A percentile compares a stretch with the other conserved stretches of the same genome.
These are phyloP conservation scores for Glyphotaelius pellucidus DNA, from an alignment of 2,888 invertebrate species.

Conservation along the genomic window DNA sequence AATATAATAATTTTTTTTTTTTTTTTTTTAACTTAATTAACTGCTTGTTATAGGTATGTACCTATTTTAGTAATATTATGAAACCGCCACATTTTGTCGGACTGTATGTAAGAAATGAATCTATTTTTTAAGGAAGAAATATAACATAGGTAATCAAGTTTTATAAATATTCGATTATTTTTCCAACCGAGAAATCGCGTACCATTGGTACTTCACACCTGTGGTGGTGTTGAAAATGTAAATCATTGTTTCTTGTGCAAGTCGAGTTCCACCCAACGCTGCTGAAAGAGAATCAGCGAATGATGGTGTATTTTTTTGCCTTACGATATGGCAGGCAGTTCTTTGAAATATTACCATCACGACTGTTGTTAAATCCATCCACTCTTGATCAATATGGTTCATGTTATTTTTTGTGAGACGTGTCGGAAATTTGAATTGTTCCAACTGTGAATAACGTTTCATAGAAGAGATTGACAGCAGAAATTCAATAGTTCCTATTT, in stretches of 20 bases:
- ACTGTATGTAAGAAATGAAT: no score
- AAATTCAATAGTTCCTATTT: background rate
- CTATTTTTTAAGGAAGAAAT: no score
- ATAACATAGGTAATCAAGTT: background rate
- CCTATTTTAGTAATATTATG: no score
- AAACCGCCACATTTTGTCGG: no score
- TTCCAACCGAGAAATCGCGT: background rate
- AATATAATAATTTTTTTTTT: no score
- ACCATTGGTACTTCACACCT: background rate
- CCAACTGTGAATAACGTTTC: conserved; percentile 10
- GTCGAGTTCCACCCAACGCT: conserved; percentile 15
- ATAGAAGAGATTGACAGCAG: conserved; percentile 12
- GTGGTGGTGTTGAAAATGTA: background rate
- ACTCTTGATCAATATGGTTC: conserved; percentile 40
- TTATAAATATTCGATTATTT: background rate
- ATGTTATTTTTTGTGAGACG: conserved; percentile 31
- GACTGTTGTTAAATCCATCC: conserved; percentile 30
- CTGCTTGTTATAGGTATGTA: no score
- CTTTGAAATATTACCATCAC: conserved; percentile 38
- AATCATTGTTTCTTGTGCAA: conserved; percentile 26
- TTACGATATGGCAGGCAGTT: conserved; percentile 15
- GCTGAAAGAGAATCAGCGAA: background rate
- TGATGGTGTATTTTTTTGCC: conserved; percentile 10
- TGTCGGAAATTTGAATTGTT: background rate
- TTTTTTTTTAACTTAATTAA: no score